These are phyloP conservation scores for Anthophora plumipes DNA, from an alignment of 2,888 invertebrate genomes.

Conservation along the genomic window DNA sequence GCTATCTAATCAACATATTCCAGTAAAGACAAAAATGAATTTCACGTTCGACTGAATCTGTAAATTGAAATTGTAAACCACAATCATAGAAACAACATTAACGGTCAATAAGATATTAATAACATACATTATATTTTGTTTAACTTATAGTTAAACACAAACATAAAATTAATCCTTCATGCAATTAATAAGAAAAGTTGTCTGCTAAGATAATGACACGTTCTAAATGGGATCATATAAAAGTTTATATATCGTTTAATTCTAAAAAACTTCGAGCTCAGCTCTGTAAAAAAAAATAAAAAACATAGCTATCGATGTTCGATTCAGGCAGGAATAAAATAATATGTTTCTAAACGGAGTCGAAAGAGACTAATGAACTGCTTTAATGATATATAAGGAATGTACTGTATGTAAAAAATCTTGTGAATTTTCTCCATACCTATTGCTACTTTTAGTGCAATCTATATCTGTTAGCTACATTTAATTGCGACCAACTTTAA, in stretches of 20 bases:
- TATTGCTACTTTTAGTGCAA: not conserved
- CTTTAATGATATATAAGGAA: constrained; percentile 2
- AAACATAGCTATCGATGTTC: not conserved
- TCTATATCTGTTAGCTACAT: not conserved
- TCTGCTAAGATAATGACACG: constrained; percentile 9
- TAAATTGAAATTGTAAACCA: no score
- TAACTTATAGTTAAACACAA: constrained; percentile 11
- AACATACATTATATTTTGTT: not conserved
- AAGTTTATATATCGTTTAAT: constrained; percentile 25
- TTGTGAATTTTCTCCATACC: not conserved
- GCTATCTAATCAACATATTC: no score
- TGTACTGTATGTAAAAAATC: constrained; percentile 27
- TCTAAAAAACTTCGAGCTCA: constrained; percentile 8
- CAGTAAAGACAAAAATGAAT: no score
- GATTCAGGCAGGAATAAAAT: not conserved
- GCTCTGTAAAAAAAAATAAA: not conserved
- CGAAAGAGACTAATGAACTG: constrained; percentile 16
- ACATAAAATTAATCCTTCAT: constrained; percentile 17
- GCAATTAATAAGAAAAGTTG: constrained; percentile 15
- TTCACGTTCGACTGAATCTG: no score
- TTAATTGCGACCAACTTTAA: not conserved
- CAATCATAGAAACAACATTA: no score
- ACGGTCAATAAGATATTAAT: constrained; percentile 14
- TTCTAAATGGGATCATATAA: constrained; percentile 6
- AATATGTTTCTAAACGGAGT: constrained; percentile 5